Percentiles rank a stretch among this genome's conserved stretches.
phyloP scores from a whole-genome alignment of 1,140 invertebrate species.

The Drosophila burlai region DNA sequence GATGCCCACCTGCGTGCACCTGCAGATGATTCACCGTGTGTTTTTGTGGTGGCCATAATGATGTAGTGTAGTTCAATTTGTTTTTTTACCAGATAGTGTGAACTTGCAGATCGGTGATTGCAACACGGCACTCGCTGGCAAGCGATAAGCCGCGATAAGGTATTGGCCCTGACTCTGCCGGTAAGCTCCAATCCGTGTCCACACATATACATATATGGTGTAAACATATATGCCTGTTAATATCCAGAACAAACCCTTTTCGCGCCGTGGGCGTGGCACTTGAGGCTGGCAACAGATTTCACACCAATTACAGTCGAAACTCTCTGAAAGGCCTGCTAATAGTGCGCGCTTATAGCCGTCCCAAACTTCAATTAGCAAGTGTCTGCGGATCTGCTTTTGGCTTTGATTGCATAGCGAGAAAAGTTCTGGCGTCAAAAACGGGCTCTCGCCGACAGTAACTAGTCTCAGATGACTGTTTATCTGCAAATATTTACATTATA shows the following conservation, averaged over 20 bases:
- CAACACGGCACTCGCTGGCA: slow-evolving; percentile 17
- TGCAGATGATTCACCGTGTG: slow-evolving; percentile 22
- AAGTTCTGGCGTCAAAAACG: neutral
- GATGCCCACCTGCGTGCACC: slow-evolving; percentile 25
- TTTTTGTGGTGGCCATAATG: slow-evolving; percentile 10
- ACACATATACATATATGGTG: neutral
- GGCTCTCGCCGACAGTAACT: neutral
- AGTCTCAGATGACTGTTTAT: slow-evolving; percentile 4
- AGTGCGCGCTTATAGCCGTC: slow-evolving; percentile 32
- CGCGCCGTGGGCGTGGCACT: slow-evolving; percentile 10
- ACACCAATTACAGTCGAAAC: slow-evolving; percentile 51
- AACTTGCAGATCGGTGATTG: slow-evolving; percentile 49
- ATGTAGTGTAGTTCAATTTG: slow-evolving; percentile 16
- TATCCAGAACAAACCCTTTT: slow-evolving; percentile 32
- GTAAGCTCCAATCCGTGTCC: neutral
- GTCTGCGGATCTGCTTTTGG: slow-evolving; percentile 23
- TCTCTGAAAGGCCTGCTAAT: slow-evolving; percentile 29
- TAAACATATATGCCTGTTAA: slow-evolving; percentile 29
- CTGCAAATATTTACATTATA: slow-evolving; percentile 20
- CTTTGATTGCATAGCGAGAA: slow-evolving; percentile 25
- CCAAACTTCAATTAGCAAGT: slow-evolving; percentile 66
- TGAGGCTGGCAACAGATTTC: slow-evolving; percentile 46
- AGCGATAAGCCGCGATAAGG: slow-evolving; percentile 52
- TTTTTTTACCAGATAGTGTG: slow-evolving; percentile 27
- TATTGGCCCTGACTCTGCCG: slow-evolving; percentile 13